These are phyloP conservation scores for Sphaeridia pumilis DNA, from an alignment of 2,888 invertebrate genomes.

Conservation along the genomic window DNA sequence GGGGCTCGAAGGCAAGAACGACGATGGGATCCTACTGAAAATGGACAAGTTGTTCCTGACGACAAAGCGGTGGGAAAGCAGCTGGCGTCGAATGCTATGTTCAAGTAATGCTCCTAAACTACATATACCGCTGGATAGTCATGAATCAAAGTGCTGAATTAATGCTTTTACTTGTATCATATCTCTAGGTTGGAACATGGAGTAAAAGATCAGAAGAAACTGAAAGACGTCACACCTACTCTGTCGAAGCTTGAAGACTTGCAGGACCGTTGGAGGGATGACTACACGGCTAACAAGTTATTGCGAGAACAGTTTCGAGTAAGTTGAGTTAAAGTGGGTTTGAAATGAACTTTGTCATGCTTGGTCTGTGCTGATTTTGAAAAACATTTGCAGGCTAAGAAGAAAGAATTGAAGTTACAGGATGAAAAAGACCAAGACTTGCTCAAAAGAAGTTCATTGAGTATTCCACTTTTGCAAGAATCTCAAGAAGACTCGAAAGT, in stretches of 20 bases:
- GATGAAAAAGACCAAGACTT: conserved; percentile 57
- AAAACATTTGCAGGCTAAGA: conserved; percentile 58
- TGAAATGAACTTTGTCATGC: too few species aligned
- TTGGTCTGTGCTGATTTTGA: too few species aligned
- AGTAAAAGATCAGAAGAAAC: conserved; percentile 59
- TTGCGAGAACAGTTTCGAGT: conserved; percentile 78
- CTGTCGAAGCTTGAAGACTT: conserved; percentile 63
- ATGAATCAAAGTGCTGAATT: too few species aligned
- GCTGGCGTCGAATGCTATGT: conserved; percentile 95
- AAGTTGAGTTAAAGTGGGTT: too few species aligned
- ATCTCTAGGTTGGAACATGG: conserved; percentile 81
- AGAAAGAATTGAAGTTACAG: conserved; percentile 59
- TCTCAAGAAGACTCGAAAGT: conserved; percentile 64
- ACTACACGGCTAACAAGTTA: conserved; percentile 78
- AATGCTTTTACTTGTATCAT: too few species aligned
- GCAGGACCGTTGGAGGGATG: conserved; percentile 76
- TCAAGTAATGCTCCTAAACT: conserved; percentile 39
- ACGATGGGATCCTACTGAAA: conserved; percentile 93
- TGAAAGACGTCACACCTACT: conserved; percentile 57
- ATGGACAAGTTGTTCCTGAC: conserved; percentile 84
- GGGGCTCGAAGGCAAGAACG: conserved; percentile 95
- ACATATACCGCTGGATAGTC: too few species aligned
- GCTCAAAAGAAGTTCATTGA: conserved; percentile 60
- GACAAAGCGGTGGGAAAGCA: conserved; percentile 81
- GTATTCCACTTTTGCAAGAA: conserved; percentile 67